Base-by-base conservation (phyloP, 2,888 invertebrate genomes). In the Drosophila picticornis region DNA sequence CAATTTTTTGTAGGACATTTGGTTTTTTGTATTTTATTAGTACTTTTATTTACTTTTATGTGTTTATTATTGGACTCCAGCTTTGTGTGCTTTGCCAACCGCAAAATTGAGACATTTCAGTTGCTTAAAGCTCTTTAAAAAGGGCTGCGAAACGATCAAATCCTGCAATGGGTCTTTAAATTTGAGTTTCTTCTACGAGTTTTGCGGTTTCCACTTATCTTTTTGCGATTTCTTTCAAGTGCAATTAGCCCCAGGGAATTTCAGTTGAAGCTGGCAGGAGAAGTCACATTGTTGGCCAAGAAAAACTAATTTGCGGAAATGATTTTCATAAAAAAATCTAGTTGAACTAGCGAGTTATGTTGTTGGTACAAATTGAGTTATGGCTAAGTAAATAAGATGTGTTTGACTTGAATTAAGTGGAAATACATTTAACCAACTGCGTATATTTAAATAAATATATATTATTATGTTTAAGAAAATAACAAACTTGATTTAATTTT, bases 11-110 rank as follows among this genome's bases (percentile, higher is more conserved):
- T 64, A 32, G 57, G 36, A 38, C 64, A 61, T 64, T 58, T 59
- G 22, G 32, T 34, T 55, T 62, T 72, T 58, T 13, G 31, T 34
- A 61, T 82, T 77, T 86, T 87, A 81, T 84, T 84, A 67, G 74
- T 73, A 73, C 84, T 90, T 83, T 90, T 88, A 90, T 90, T 90
- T 90, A 88, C 90, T 85, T 85, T 85, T 90, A 85, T 90, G 88
- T 90, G 88, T 85, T 90, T 90, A 88, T 85, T 85, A 85, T 84
- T 84, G 84, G 88, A 84, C 57, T 75, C 76, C 72, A 70, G 60
- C 73, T 87, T 76, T 70, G 70, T 58, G 62, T 84, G 88, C 76
- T 53, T 69, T 61, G 67, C 79, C 75, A 74, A 84, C 88, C 84
- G 83, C 61, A 82, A 90, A 84, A 84, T 84, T 84, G 90, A 72